These are phyloP conservation scores for Anguilla obscura DNA, from an alignment of 2,797 vertebrate genomes.

Conservation along the genomic window DNA sequence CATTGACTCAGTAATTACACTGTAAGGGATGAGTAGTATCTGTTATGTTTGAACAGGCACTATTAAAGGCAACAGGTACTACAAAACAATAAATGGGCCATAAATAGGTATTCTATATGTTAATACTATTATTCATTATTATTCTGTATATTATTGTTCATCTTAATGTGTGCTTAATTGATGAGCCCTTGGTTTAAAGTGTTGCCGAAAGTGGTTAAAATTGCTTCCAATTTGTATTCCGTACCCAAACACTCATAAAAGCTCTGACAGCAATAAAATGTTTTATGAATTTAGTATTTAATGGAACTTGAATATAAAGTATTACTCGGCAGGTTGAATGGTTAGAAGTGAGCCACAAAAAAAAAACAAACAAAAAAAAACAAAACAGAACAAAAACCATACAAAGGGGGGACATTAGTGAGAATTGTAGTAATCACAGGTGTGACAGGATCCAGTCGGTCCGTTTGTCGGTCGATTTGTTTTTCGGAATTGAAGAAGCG, in stretches of 20 bases:
- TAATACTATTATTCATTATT: neutral
- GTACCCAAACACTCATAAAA: neutral
- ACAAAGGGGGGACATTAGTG: slow-evolving; percentile 67
- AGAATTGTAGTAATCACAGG: slow-evolving; percentile 65
- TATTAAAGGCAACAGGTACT: neutral
- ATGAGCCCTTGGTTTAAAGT: neutral
- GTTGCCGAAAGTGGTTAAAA: neutral
- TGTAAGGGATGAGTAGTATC: neutral
- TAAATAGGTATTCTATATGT: neutral
- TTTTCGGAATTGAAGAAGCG: slow-evolving; percentile 26
- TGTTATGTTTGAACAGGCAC: neutral
- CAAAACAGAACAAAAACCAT: neutral
- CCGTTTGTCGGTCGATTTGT: slow-evolving; percentile 40
- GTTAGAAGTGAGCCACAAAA: neutral
- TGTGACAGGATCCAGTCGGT: slow-evolving; percentile 63
- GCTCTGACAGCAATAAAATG: neutral
- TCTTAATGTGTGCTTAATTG: neutral
- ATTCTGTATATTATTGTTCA: neutral
- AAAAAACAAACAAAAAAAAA: neutral
- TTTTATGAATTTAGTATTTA: neutral
- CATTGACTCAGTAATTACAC: neutral
- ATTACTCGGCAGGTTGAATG: neutral
- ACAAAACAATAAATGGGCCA: neutral
- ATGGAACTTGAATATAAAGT: neutral
- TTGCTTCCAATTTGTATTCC: neutral